Evolutionary conservation across 2,797 vertebrate species (phyloP).

Genomic region (Cossypha niveicapilla): DNA sequence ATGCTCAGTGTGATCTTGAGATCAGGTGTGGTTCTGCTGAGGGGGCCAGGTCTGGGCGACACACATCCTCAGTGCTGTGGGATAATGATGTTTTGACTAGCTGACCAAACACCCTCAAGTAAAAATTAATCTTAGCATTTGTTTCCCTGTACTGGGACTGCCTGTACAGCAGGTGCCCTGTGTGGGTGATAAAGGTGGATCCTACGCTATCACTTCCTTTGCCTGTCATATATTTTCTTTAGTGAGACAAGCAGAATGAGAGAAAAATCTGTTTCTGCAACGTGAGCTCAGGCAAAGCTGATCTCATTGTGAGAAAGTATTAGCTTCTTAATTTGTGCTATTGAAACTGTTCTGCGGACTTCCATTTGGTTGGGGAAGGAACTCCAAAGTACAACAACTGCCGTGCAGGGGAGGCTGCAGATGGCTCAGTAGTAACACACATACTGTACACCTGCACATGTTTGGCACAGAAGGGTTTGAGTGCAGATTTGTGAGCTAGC

Average conservation of each 20-base stretch:
- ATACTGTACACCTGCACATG: slow-evolving; percentile 41
- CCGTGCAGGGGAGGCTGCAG: slow-evolving; percentile 19
- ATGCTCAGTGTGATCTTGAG: not conserved
- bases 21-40: not conserved
- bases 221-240: not conserved
- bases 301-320: slow-evolving; percentile 53
- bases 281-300: slow-evolving; percentile 38
- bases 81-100: not conserved
- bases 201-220: not conserved
- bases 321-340: slow-evolving; percentile 45
- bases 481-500: slow-evolving; percentile 36
- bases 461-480: slow-evolving; percentile 46
- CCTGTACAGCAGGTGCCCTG: not conserved
- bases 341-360: slow-evolving; percentile 29
- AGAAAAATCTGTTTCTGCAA: slow-evolving; percentile 48
- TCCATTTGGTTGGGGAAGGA: slow-evolving; percentile 57
- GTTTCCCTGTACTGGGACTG: not conserved
- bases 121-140: not conserved
- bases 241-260: not conserved
- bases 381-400: slow-evolving; percentile 45
- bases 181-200: not conserved
- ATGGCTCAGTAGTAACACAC: slow-evolving; percentile 45
- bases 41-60: not conserved
- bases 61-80: not conserved
- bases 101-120: not conserved